These are phyloP conservation scores for Acrocephalus kingi DNA, from an alignment of 2,113 vertebrate species.

Conservation along the genomic window DNA sequence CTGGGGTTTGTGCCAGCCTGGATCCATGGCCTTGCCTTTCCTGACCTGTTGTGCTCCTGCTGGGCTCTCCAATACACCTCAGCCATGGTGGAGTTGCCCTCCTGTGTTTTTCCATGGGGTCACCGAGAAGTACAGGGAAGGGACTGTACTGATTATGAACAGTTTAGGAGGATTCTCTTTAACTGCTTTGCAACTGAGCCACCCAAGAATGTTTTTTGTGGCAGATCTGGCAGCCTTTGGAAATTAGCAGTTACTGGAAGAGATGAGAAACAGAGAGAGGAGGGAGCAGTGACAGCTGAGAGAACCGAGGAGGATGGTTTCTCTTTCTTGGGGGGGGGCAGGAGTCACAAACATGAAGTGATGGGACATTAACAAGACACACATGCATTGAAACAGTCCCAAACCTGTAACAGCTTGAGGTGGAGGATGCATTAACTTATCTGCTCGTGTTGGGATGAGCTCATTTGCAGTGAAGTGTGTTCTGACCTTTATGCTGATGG, in stretches of 20 bases:
- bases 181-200: neutral
- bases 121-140: neutral
- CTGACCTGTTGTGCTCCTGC: neutral
- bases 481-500: neutral
- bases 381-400: rapidly evolving
- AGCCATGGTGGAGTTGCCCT: rapidly evolving
- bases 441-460: rapidly evolving
- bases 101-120: rapidly evolving
- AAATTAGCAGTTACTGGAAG: neutral
- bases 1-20: neutral
- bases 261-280: neutral
- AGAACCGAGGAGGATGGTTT: neutral
- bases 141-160: rapidly evolving
- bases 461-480: rapidly evolving
- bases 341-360: rapidly evolving
- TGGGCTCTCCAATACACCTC: rapidly evolving
- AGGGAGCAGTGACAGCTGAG: neutral
- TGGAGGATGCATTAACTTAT: rapidly evolving
- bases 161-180: neutral
- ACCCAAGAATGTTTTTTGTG: neutral
- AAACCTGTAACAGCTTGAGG: no score
- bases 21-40: rapidly evolving
- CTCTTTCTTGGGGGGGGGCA: neutral
- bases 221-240: neutral
- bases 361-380: rapidly evolving